These are phyloP conservation scores for Netelia melanura DNA, from an alignment of 2,888 invertebrate species.

Conservation along the genomic window DNA sequence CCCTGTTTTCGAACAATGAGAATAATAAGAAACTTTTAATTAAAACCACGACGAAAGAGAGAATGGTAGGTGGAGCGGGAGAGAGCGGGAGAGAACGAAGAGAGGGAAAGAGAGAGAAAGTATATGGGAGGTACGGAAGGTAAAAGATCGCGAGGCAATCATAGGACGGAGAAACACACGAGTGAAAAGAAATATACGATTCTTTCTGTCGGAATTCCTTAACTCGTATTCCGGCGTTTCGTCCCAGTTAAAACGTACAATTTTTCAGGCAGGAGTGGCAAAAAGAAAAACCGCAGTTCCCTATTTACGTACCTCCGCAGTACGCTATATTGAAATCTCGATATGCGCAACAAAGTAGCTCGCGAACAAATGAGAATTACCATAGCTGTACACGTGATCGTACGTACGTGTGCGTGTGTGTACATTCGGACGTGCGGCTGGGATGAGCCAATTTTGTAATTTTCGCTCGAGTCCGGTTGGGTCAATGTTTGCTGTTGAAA, in stretches of 20 bases:
- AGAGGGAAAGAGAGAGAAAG: slow-evolving; percentile 65
- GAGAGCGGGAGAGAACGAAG: slow-evolving; percentile 34
- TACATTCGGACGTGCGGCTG: slow-evolving; percentile 34
- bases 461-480: slow-evolving; percentile 49
- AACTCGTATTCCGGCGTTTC: background rate
- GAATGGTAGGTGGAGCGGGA: slow-evolving; percentile 22
- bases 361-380: slow-evolving; percentile 38
- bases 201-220: slow-evolving; percentile 13
- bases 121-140: slow-evolving; percentile 31
- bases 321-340: slow-evolving; percentile 11
- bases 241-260: background rate
- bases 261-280: background rate
- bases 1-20: slow-evolving; percentile 74
- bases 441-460: slow-evolving; percentile 66
- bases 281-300: background rate
- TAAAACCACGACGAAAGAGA: slow-evolving; percentile 78
- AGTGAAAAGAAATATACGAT: slow-evolving; percentile 36
- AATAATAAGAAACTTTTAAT: slow-evolving; percentile 82
- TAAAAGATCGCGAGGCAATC: slow-evolving; percentile 56
- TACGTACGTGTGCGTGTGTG: background rate
- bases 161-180: slow-evolving; percentile 26
- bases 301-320: background rate
- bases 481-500: slow-evolving; percentile 60
- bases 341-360: slow-evolving; percentile 10
- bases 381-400: slow-evolving; percentile 28